Percentiles rank a stretch among this genome's conserved stretches.
Conservation (phyloP, 2,888 invertebrate genomes). For the Alloplasta piceator region DNA sequence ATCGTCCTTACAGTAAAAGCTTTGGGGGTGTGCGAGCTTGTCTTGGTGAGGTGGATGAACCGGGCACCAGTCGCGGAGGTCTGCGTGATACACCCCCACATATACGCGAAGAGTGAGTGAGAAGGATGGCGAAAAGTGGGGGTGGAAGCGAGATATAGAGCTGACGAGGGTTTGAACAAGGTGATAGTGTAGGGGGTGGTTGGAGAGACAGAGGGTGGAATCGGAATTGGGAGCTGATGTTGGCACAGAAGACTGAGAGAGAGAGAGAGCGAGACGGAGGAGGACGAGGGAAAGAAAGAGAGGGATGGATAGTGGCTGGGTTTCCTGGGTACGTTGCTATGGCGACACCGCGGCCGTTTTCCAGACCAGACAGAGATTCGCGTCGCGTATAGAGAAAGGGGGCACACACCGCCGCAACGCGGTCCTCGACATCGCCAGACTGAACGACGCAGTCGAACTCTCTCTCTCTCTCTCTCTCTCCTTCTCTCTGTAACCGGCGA, state of each 20-base stretch:
- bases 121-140: conserved; percentile 59
- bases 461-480: conserved; percentile 32
- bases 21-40: conserved; percentile 18
- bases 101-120: conserved; percentile 35
- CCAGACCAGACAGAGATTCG: conserved; percentile 68
- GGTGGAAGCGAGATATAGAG: conserved; percentile 56
- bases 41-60: conserved; percentile 79
- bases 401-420: not conserved
- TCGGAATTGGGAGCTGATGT: conserved; percentile 45
- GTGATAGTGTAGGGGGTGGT: conserved; percentile 53
- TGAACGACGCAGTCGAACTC: conserved; percentile 51
- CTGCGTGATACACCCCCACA: conserved; percentile 13
- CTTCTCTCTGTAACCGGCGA: not conserved
- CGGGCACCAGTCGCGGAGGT: conserved; percentile 75
- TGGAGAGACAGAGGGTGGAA: conserved; percentile 47
- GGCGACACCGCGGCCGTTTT: conserved; percentile 60
- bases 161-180: conserved; percentile 58
- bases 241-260: conserved; percentile 54
- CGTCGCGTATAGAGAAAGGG: conserved; percentile 29
- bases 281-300: conserved; percentile 46
- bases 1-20: not conserved
- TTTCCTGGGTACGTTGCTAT: conserved; percentile 83
- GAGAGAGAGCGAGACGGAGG: conserved; percentile 21
- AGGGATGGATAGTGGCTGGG: conserved; percentile 75
- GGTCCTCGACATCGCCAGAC: conserved; percentile 72